phyloP scores from a whole-genome alignment of 2,113 vertebrate species.

The Lasiurus borealis region DNA sequence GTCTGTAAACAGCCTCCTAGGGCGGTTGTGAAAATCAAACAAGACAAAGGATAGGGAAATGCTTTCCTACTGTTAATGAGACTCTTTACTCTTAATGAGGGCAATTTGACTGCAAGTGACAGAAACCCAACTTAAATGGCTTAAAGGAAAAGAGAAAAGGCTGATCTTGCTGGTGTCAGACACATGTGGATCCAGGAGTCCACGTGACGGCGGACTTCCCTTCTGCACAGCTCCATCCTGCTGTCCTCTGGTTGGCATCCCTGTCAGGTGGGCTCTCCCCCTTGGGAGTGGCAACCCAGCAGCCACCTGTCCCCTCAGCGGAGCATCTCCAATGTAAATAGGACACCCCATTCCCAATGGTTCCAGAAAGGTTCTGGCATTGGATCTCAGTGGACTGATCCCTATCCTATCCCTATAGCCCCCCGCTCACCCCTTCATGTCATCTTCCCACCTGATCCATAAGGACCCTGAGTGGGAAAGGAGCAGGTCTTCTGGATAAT shows the following conservation, averaged over 20 bases:
- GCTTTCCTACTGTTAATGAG: constrained; percentile 43
- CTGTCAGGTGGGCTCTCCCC: neutral
- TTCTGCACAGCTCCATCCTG: neutral
- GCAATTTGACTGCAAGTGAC: constrained; percentile 33
- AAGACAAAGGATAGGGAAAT: constrained; percentile 67
- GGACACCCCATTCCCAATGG: fast-evolving
- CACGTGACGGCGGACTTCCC: neutral
- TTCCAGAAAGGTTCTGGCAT: neutral
- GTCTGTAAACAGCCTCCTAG: constrained; percentile 59
- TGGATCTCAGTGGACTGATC: neutral
- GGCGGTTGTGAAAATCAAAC: constrained; percentile 56
- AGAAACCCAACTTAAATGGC: neutral
- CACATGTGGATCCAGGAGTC: neutral
- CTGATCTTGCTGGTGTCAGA: neutral
- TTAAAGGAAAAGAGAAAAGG: neutral
- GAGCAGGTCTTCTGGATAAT: neutral
- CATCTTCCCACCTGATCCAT: neutral
- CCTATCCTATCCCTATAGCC: neutral
- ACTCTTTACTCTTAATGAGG: constrained; percentile 52
- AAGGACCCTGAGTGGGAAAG: neutral
- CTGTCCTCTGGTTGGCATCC: neutral
- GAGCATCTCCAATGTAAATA: neutral
- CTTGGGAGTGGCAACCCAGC: neutral
- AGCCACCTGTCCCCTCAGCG: neutral
- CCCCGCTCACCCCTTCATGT: fast-evolving